Conservation (phyloP, 2,888 invertebrate species). For the Chalcosyrphus nemorum region DNA sequence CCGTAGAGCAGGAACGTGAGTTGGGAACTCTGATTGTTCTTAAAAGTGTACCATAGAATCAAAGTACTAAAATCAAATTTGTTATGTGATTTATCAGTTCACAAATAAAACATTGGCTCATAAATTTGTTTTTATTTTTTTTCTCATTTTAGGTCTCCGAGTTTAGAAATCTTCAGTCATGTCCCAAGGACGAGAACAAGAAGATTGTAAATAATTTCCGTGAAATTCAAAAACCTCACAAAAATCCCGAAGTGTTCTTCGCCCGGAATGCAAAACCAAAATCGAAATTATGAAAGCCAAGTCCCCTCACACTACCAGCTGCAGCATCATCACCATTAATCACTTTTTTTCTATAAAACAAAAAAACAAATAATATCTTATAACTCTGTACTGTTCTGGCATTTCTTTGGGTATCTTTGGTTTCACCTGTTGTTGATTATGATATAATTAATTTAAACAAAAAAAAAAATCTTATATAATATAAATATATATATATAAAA, state of each 20-base stretch:
- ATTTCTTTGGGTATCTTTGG: conserved; percentile 66
- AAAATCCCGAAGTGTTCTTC: conserved; percentile 81
- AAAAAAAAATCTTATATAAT: neutral
- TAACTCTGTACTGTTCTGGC: conserved; percentile 48
- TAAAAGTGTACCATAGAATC: no score
- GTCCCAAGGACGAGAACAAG: conserved; percentile 81
- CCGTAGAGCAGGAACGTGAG: no score
- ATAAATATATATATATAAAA: conserved; percentile 15
- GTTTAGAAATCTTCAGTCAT: conserved; percentile 81
- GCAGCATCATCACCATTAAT: conserved; percentile 62
- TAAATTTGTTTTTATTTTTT: neutral
- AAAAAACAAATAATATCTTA: no score
- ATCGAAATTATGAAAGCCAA: conserved; percentile 80
- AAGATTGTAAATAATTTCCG: conserved; percentile 82
- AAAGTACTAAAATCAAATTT: no score
- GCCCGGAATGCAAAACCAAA: conserved; percentile 81
- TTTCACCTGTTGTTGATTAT: conserved; percentile 47
- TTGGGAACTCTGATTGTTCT: no score
- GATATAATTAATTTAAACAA: neutral
- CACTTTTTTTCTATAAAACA: conserved; percentile 30
- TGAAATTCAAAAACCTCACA: conserved; percentile 80
- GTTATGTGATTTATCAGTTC: no score
- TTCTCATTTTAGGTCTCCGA: conserved; percentile 78
- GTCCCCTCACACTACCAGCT: conserved; percentile 44
- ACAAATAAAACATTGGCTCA: no score